These are phyloP conservation scores for Paramormyrops kingsleyae DNA, from an alignment of 2,113 vertebrate species.

Conservation along the genomic window DNA sequence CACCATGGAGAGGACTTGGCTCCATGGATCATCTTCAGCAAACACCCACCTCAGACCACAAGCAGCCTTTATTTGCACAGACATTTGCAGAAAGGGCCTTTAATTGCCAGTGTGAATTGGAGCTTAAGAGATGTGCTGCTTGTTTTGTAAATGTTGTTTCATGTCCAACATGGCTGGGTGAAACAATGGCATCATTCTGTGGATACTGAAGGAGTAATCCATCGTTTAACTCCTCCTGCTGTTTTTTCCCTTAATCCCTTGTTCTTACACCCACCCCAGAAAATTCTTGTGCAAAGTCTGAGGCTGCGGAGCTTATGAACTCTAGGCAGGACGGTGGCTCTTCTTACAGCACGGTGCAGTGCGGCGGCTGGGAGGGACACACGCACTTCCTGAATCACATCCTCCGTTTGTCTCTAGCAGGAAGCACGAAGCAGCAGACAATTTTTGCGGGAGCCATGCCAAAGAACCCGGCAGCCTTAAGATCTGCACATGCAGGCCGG, in stretches of 20 bases:
- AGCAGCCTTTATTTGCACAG: neutral
- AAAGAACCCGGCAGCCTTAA: slow-evolving; percentile 25
- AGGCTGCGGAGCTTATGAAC: neutral
- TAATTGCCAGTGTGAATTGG: neutral
- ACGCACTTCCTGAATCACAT: slow-evolving; percentile 10
- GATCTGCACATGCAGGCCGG: slow-evolving; percentile 13
- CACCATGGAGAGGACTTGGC: neutral
- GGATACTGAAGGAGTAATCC: neutral
- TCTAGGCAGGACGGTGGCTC: neutral
- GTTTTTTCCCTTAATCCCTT: neutral
- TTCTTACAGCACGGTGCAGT: neutral
- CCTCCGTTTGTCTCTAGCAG: slow-evolving; percentile 16
- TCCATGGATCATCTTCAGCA: neutral
- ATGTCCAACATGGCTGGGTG: neutral
- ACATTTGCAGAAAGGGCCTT: neutral
- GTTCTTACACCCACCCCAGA: neutral
- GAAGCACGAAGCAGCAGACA: slow-evolving; percentile 16
- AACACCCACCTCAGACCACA: neutral
- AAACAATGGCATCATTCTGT: slow-evolving; percentile 4
- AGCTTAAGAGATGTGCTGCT: neutral
- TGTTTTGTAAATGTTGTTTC: neutral
- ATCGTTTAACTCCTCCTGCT: neutral
- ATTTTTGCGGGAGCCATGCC: slow-evolving; percentile 35
- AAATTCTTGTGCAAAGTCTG: neutral
- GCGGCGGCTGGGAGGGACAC: neutral